Evolutionary conservation across 2,113 vertebrate species (phyloP), one percentile per base, ranked within the genome.

Genomic region (Otocyon megalotis): DNA sequence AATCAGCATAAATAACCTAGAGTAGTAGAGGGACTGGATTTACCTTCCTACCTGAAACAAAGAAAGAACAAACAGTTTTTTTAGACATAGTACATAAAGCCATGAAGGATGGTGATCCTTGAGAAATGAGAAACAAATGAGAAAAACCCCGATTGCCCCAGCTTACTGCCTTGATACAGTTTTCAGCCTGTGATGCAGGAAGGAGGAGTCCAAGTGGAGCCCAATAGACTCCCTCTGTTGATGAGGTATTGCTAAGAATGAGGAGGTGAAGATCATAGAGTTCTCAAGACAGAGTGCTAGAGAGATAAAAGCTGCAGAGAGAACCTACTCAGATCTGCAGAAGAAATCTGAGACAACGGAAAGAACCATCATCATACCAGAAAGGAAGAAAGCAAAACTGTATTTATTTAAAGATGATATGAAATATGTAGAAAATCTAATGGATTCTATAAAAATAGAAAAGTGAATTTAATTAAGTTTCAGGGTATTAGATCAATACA

Each of bases 401-500:
- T 77, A 3, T 67, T 50, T 82, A 92, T 81, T 90, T 19, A 88
- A 72, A 81, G n/a, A 74, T 53, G 85, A 88, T 22, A 35, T 37
- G 35, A n/a, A n/a, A 62, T 83, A 3, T 91, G 13, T 48, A 26
- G 54, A 90, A 80, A 83, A 90, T 58, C 50, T 63, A 58, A 69
- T 56, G 54, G 48, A 48, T 80, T 67, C 28, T 74, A 30, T 62
- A 63, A 37, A 96, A 94, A 37, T 13, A 84, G 67, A 53, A 69
- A 67, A 67, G 56, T 93, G 11, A 65, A 84, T 69, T 97, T 92
- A 85, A 90, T 13, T 74, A 67, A 19, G 8, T 94, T 67, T 37
- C 19, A 80, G 83, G n/a, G 32, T 43, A 43, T 63, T 54, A 85
- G 24, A 20, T 54, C 30, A 80, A 10, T 50, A 62, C 62, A 32